Conservation (phyloP, 2,113 vertebrate genomes). For the Muscicapa adusta region DNA sequence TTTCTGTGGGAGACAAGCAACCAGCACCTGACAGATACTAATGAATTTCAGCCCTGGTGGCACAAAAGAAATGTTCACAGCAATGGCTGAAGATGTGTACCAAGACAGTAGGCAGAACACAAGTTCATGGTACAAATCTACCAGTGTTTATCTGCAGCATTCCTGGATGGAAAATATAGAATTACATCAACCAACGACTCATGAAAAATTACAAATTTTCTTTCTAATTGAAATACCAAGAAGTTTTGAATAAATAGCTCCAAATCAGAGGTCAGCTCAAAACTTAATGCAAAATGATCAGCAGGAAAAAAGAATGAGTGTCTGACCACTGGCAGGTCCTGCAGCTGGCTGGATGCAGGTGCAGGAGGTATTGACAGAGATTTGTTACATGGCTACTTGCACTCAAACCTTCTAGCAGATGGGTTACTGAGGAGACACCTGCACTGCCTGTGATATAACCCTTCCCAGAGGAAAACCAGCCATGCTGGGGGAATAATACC, state of each 20-base stretch:
- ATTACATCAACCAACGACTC: neutral
- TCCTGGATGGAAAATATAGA: neutral
- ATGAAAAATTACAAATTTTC: neutral
- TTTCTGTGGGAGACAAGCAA: neutral
- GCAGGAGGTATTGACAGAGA: neutral
- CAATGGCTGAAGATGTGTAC: neutral
- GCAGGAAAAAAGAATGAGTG: neutral
- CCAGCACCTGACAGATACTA: neutral
- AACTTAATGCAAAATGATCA: neutral
- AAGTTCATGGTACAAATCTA: neutral
- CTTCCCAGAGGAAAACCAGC: neutral
- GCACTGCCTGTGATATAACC: neutral
- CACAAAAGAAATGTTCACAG: neutral
- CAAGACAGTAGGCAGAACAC: neutral
- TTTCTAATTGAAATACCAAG: neutral
- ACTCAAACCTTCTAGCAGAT: neutral
- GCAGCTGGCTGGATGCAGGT: neutral
- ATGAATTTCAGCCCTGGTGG: neutral
- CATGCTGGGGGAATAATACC: neutral
- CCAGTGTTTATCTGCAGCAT: neutral
- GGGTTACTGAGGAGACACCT: neutral
- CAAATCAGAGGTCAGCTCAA: neutral
- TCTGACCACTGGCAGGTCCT: neutral
- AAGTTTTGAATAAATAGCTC: neutral
- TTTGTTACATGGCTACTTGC: neutral